Evolutionary conservation across 23 tunicate species (phyloP).

Genomic region (Ciona savignyi): DNA sequence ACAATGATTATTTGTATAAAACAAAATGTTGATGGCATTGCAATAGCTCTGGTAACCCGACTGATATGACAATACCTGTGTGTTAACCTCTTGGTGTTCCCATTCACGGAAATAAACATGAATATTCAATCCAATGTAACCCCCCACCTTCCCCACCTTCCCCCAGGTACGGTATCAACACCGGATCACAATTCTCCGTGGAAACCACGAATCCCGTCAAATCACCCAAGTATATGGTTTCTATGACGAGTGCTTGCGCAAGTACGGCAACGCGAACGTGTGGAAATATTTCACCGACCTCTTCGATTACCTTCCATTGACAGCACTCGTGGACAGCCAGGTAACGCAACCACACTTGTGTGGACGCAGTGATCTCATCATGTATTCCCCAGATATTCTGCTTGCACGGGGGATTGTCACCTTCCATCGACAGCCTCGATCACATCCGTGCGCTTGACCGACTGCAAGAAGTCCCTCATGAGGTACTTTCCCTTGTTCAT

Average conservation of each 20-base stretch:
- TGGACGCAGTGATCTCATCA: too few relatives aligned
- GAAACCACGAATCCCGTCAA: conserved; percentile 96
- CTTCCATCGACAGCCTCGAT: conserved; percentile 94
- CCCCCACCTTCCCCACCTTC: too few relatives aligned
- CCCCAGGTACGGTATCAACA: conserved; percentile 81
- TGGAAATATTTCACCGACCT: conserved; percentile 97
- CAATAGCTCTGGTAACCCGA: too few relatives aligned
- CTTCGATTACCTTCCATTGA: conserved; percentile 89
- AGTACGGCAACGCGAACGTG: conserved; percentile 94
- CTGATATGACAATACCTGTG: too few relatives aligned
- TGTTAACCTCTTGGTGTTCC: too few relatives aligned
- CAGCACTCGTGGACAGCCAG: conserved; percentile 88
- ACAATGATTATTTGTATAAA: too few relatives aligned
- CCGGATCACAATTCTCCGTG: conserved; percentile 87
- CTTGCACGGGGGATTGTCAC: conserved; percentile 84
- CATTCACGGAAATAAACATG: too few relatives aligned
- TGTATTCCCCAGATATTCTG: conserved; percentile 88
- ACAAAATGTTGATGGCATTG: too few relatives aligned
- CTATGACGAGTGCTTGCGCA: conserved; percentile 91
- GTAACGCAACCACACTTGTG: conserved; percentile 13
- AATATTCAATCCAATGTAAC: too few relatives aligned
- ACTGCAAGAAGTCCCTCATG: conserved; percentile 96
- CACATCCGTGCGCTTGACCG: conserved; percentile 97
- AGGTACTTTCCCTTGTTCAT: conserved; percentile 16
- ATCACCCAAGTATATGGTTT: conserved; percentile 97